These are phyloP conservation scores for Austrofundulus limnaeus DNA, from an alignment of 2,113 vertebrate species.

Conservation along the genomic window DNA sequence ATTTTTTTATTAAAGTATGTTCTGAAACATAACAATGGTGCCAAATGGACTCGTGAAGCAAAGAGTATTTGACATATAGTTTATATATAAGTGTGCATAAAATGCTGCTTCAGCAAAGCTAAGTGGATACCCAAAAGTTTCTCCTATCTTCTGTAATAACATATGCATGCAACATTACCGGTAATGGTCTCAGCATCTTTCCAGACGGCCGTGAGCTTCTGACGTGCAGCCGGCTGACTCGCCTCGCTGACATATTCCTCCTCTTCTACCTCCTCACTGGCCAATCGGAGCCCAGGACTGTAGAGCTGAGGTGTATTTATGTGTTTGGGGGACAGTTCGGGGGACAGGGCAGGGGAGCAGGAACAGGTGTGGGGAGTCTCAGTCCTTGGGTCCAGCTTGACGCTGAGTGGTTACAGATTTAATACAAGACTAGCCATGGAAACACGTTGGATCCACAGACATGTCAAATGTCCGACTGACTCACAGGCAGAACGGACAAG, in stretches of 20 bases:
- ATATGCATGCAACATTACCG: slow-evolving; percentile 76
- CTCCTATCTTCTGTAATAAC: slow-evolving; percentile 4
- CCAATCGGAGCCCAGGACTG: slow-evolving; percentile 74
- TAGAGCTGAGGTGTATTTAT: slow-evolving; percentile 44
- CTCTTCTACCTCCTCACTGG: slow-evolving; percentile 77
- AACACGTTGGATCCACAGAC: slow-evolving; percentile 46
- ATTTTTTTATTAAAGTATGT: background rate
- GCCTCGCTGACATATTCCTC: slow-evolving; percentile 90
- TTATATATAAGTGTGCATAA: slow-evolving; percentile 19
- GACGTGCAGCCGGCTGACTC: slow-evolving; percentile 45
- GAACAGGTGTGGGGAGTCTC: slow-evolving; percentile 81
- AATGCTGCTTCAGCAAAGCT: slow-evolving; percentile 4
- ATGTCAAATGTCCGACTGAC: background rate
- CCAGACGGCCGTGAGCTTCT: slow-evolving; percentile 75
- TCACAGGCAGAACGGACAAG: background rate
- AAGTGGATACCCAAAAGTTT: slow-evolving; percentile 31
- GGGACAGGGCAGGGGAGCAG: slow-evolving; percentile 80
- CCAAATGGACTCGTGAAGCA: background rate
- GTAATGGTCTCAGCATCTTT: slow-evolving; percentile 98
- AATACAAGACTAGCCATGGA: slow-evolving; percentile 84
- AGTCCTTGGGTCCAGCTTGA: slow-evolving; percentile 93
- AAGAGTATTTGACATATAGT: slow-evolving; percentile 9
- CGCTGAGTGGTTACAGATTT: slow-evolving; percentile 84
- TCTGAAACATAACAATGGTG: background rate
- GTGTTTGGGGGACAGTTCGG: slow-evolving; percentile 64